phyloP scores from a whole-genome alignment of 2,113 vertebrate genomes.

The Brachyhypopomus gauderio region DNA sequence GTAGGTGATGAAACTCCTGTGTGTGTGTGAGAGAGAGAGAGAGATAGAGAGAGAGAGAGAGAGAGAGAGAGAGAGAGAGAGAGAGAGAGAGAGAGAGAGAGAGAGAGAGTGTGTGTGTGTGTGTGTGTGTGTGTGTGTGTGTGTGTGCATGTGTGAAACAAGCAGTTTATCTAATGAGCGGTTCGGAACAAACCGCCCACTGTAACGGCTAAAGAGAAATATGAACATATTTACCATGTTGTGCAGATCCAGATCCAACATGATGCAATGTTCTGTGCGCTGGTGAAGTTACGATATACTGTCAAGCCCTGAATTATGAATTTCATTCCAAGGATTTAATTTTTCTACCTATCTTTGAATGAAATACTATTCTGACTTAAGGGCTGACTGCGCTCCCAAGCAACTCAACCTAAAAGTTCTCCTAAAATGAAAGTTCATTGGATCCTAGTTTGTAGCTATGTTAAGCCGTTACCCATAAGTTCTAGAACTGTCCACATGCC shows the following conservation, averaged over 20 bases:
- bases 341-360: conserved; percentile 33
- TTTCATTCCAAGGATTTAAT: conserved; percentile 53
- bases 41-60: not conserved
- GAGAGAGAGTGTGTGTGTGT: not conserved
- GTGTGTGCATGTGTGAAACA: conserved; percentile 25
- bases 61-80: not conserved
- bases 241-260: conserved; percentile 43
- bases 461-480: conserved; percentile 15
- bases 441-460: conserved; percentile 1
- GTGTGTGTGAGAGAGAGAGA: not conserved
- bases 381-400: conserved; percentile 28
- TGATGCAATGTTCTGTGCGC: conserved; percentile 48
- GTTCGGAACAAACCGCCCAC: conserved; percentile 33
- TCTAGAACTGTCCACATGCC: conserved; percentile 9
- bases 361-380: conserved; percentile 46
- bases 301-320: conserved; percentile 53
- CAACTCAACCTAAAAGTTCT: conserved; percentile 14
- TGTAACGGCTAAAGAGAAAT: conserved; percentile 45
- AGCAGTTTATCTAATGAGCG: conserved; percentile 47
- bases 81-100: not conserved
- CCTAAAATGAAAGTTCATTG: conserved; percentile 19
- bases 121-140: not conserved
- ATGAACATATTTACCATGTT: conserved; percentile 37
- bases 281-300: conserved; percentile 43
- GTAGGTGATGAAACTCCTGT: conserved; percentile 16